Percentiles rank a stretch among this genome's conserved stretches.
Evolutionary conservation across 2,113 vertebrate species (phyloP).

Genomic region (human (Homo sapiens)): GRCh38 chr1:203470001-203470500

Average conservation of each 20-base stretch:
- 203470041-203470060: background rate
- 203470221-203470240: background rate
- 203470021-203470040: too few species aligned
- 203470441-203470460: background rate
- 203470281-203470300: background rate
- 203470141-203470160: background rate
- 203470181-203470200: background rate
- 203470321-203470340: background rate
- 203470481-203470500: background rate
- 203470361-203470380: background rate
- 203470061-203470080: background rate
- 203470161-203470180: background rate
- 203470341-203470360: background rate
- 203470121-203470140: background rate
- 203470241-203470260: background rate
- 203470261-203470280: background rate
- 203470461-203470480: fast-evolving
- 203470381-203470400: background rate
- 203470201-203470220: background rate
- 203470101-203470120: background rate
- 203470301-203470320: background rate
- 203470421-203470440: background rate
- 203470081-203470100: background rate
- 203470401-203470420: background rate
- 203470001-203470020: background rate